These are phyloP conservation scores for Cryptosula pallasiana DNA, from an alignment of 2,888 invertebrate species.

Conservation along the genomic window DNA sequence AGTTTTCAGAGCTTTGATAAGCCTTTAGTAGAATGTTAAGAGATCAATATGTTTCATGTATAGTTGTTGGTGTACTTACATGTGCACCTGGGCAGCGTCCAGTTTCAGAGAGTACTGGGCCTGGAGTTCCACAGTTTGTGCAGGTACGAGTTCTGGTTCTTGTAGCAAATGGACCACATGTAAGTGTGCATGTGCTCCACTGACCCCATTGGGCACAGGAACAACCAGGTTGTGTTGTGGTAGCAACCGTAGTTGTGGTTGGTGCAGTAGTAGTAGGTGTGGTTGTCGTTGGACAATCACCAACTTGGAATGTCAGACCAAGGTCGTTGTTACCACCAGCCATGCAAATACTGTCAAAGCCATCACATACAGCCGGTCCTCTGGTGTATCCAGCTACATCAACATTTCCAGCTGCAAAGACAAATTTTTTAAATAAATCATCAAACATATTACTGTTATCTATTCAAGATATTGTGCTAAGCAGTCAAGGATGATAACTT, in stretches of 20 bases:
- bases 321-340: not conserved
- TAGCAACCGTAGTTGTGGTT: no score
- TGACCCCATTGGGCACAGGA: not conserved
- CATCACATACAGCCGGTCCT: not conserved
- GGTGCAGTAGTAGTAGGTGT: no score
- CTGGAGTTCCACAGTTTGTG: not conserved
- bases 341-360: not conserved
- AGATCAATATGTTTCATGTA: no score
- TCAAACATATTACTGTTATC: no score
- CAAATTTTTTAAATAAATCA: no score
- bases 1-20: no score
- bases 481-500: not conserved
- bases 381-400: not conserved
- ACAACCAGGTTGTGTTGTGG: no score
- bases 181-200: not conserved
- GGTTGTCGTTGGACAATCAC: not conserved
- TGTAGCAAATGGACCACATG: not conserved
- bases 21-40: no score
- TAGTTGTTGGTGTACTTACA: no score
- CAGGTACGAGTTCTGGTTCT: not conserved
- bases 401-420: not conserved
- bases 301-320: not conserved
- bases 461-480: no score
- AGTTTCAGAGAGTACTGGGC: not conserved
- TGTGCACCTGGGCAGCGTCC: not conserved